Conservation (phyloP, 1,140 invertebrate species). For the Oryzaephilus surinamensis region DNA sequence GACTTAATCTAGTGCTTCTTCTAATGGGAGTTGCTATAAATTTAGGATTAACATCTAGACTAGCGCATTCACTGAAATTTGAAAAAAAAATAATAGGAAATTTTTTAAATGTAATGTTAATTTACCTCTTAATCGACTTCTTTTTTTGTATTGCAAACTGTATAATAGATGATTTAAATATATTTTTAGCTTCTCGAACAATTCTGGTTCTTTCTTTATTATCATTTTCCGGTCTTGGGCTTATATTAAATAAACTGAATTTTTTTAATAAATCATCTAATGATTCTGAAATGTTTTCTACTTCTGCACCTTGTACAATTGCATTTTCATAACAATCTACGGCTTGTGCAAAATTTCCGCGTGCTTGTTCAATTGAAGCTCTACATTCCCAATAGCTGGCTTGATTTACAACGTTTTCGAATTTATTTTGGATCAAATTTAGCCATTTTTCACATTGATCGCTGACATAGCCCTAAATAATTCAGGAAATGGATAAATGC, state of each 20-base stretch:
- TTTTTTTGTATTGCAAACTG: conserved; percentile 42
- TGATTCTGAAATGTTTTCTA: conserved; percentile 40
- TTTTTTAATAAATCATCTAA: conserved; percentile 44
- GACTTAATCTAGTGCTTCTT: conserved; percentile 29
- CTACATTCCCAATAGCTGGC: conserved; percentile 48
- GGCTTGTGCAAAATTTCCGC: conserved; percentile 41
- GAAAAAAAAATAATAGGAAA: conserved; percentile 6
- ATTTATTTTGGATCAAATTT: conserved; percentile 37
- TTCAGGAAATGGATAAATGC: conserved; percentile 32
- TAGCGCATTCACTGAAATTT: conserved; percentile 15
- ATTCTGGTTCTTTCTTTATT: conserved; percentile 16
- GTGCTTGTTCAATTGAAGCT: conserved; percentile 41
- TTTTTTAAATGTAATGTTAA: conserved; percentile 3
- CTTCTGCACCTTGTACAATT: conserved; percentile 43
- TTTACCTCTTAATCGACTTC: conserved; percentile 21
- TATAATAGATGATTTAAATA: conserved; percentile 46
- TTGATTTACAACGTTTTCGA: conserved; percentile 31
- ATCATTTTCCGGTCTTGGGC: conserved; percentile 27
- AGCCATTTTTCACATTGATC: conserved; percentile 45
- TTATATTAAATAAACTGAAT: conserved; percentile 46
- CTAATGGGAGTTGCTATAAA: conserved; percentile 30
- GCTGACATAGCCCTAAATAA: conserved; percentile 32
- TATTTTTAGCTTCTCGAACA: conserved; percentile 40
- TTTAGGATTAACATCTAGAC: conserved; percentile 12
- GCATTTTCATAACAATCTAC: conserved; percentile 45